Percentiles rank a stretch among this genome's conserved stretches.
Conservation (phyloP, 2,797 vertebrate genomes). For the Australoheros facetus region DNA sequence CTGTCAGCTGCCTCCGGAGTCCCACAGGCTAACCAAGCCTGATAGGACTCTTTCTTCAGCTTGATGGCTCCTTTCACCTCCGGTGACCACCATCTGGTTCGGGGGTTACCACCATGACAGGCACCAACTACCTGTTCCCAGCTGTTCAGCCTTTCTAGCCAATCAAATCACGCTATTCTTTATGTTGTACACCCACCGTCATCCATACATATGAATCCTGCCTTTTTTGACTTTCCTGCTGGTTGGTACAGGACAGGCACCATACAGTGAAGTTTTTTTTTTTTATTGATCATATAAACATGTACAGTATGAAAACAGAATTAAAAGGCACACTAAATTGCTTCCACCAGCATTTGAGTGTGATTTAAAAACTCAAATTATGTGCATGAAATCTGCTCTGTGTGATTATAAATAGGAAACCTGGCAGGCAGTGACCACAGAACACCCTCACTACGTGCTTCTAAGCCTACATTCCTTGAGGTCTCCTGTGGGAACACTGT, state of each 20-base stretch:
- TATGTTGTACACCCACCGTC: background rate
- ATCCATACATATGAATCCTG: too few species aligned
- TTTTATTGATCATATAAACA: background rate
- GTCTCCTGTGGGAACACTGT: background rate
- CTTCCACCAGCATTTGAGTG: accelerated
- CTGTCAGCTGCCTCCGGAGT: too few species aligned
- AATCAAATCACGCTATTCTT: background rate
- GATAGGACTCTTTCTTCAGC: too few species aligned
- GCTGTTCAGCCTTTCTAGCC: background rate
- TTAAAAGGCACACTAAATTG: background rate
- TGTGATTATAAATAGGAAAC: background rate
- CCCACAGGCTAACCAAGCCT: too few species aligned
- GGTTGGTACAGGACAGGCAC: background rate
- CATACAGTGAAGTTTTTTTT: background rate
- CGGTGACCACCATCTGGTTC: too few species aligned
- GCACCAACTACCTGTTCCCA: background rate
- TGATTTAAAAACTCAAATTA: background rate
- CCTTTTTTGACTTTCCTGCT: too few species aligned
- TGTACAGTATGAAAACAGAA: background rate
- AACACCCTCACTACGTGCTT: background rate
- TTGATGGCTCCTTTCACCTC: too few species aligned
- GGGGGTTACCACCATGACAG: too few species aligned
- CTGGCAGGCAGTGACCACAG: background rate
- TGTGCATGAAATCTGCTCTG: background rate
- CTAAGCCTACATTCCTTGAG: background rate